A percentile compares a stretch with the other conserved stretches of the same genome.
Conservation (phyloP, 2,888 invertebrate genomes). For the Liposcelis brunnea region DNA sequence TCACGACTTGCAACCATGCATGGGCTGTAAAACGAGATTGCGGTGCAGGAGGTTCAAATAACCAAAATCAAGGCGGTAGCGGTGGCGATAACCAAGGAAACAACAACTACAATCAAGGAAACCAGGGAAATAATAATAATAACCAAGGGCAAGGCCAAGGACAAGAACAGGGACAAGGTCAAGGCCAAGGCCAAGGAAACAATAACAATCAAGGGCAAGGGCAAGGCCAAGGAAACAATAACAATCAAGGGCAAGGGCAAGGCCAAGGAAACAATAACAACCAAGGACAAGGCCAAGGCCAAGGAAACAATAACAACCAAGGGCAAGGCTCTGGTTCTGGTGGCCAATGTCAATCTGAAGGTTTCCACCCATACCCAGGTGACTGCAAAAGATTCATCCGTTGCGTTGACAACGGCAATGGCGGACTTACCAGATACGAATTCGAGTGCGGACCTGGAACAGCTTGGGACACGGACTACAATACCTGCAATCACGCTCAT, state of each 20-base stretch:
- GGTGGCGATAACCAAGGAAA: neutral
- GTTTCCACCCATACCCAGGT: conserved; percentile 41
- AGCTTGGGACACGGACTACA: conserved; percentile 46
- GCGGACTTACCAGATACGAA: conserved; percentile 32
- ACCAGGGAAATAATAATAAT: neutral
- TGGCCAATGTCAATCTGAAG: conserved; percentile 34
- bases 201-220: neutral
- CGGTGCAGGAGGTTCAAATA: neutral
- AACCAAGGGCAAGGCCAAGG: too few relatives aligned
- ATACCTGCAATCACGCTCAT: conserved; percentile 41
- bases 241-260: neutral
- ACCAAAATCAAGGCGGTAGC: neutral
- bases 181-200: neutral
- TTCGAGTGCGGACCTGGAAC: conserved; percentile 48
- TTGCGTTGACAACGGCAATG: conserved; percentile 35
- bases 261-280: conserved; percentile 4
- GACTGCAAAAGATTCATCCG: conserved; percentile 48
- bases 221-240: neutral
- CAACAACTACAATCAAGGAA: neutral
- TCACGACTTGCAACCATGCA: conserved; percentile 18
- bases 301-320: conserved; percentile 17
- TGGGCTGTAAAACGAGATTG: conserved; percentile 6
- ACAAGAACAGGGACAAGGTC: neutral
- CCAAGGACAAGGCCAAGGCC: neutral
- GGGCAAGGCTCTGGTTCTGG: conserved; percentile 15